Conservation (phyloP, 2,888 invertebrate species). For the Caenorhabditis sp. region DNA sequence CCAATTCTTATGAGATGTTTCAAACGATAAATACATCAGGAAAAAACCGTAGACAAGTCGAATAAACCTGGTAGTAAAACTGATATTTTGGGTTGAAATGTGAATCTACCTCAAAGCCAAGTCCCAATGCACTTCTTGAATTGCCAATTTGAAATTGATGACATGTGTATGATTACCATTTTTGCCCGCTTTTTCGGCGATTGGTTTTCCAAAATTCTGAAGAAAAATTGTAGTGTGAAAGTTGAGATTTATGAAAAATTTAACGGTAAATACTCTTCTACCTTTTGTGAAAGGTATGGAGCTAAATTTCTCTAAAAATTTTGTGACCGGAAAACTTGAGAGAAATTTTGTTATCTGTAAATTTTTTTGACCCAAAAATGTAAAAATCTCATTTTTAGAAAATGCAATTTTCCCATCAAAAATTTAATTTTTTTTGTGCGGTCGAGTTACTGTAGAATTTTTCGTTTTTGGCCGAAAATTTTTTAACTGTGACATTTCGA, state of each 20-base stretch:
- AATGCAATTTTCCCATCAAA: too few species aligned
- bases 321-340: too few species aligned
- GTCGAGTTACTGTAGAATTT: too few species aligned
- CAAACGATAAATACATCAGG: constrained; percentile 13
- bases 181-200: constrained; percentile 1
- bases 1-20: constrained; percentile 29
- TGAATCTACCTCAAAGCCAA: constrained; percentile 10
- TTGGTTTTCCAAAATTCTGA: neutral
- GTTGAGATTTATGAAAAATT: constrained; percentile 1
- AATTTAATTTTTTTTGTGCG: too few species aligned
- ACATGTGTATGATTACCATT: constrained; percentile 17
- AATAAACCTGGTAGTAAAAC: neutral
- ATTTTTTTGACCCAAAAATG: too few species aligned
- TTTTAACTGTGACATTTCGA: too few species aligned
- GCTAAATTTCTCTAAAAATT: too few species aligned
- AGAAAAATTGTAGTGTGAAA: constrained; percentile 3
- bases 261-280: neutral
- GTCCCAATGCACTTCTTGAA: constrained; percentile 23
- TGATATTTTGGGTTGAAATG: neutral
- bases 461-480: too few species aligned
- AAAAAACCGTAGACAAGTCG: constrained; percentile 20
- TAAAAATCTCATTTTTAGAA: too few species aligned
- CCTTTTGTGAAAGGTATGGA: too few species aligned
- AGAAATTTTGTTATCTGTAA: too few species aligned
- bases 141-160: constrained; percentile 25